phyloP scores from a whole-genome alignment of 2,797 vertebrate species.

The Anniella stebbinsi region DNA sequence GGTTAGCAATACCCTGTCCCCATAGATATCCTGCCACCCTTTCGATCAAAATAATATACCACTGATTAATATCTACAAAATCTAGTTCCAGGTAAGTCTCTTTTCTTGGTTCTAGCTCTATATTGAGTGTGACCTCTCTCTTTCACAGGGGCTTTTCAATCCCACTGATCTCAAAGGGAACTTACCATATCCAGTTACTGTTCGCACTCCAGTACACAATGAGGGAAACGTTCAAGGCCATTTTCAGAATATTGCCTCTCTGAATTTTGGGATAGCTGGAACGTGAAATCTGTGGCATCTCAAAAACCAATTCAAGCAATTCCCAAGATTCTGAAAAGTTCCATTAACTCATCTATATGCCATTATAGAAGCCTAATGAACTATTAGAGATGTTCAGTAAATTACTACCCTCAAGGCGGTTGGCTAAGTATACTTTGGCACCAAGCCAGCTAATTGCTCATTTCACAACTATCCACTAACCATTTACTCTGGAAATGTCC shows the following conservation, averaged over 20 bases:
- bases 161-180: not conserved
- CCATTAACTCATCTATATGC: conserved; percentile 4
- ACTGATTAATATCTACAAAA: not conserved
- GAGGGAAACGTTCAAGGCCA: not conserved
- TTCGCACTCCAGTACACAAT: too few species aligned
- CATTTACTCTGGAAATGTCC: conserved; percentile 1
- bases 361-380: conserved; percentile 2
- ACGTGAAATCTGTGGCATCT: not conserved
- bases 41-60: not conserved
- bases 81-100: not conserved
- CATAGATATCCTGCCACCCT: not conserved
- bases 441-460: not conserved
- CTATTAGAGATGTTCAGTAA: conserved; percentile 6
- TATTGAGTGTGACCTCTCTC: not conserved
- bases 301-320: not conserved
- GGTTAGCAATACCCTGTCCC: not conserved
- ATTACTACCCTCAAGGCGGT: not conserved
- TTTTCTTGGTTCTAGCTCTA: not conserved
- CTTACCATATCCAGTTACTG: not conserved
- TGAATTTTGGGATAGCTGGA: not conserved
- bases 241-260: not conserved
- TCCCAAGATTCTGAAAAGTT: not conserved
- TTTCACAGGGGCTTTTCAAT: not conserved
- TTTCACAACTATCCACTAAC: not conserved
- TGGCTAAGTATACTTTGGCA: not conserved